Percentiles rank a stretch among this genome's conserved stretches.
Conservation (phyloP, 2,113 vertebrate genomes). For the Onychorhynchus coronatus region DNA sequence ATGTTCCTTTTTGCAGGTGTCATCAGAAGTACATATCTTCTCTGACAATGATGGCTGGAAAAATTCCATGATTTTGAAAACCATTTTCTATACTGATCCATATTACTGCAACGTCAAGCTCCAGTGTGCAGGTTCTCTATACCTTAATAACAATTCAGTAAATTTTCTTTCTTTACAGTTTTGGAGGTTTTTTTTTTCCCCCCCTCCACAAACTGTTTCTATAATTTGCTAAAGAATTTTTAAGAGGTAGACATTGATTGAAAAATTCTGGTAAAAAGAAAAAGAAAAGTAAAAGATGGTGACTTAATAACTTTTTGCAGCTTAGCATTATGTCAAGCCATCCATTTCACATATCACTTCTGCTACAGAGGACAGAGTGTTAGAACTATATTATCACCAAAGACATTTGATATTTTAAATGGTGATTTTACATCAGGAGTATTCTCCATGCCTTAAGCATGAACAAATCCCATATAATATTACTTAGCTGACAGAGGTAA, state of each 20-base stretch:
- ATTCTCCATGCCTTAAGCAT: background rate
- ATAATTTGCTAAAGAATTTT: background rate
- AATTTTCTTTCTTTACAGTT: background rate
- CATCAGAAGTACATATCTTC: background rate
- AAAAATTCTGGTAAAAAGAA: background rate
- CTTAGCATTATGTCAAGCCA: background rate
- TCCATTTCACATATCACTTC: background rate
- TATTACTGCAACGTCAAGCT: rapidly evolving
- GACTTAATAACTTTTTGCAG: background rate
- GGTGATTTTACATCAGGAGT: background rate
- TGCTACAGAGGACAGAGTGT: background rate
- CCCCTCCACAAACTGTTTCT: background rate
- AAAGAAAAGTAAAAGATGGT: background rate
- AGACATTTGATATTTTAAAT: background rate
- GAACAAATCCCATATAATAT: background rate
- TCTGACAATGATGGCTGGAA: background rate
- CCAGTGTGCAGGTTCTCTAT: background rate
- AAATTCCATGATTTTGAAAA: background rate
- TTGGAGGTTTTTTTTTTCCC: background rate
- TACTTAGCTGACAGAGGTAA: background rate
- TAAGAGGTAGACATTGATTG: background rate
- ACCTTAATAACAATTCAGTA: background rate
- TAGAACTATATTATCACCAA: background rate
- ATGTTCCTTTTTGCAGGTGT: background rate
- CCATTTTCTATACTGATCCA: background rate